These are phyloP conservation scores for Argyresthia goedartella DNA, from an alignment of 2,888 invertebrate species.

Conservation along the genomic window DNA sequence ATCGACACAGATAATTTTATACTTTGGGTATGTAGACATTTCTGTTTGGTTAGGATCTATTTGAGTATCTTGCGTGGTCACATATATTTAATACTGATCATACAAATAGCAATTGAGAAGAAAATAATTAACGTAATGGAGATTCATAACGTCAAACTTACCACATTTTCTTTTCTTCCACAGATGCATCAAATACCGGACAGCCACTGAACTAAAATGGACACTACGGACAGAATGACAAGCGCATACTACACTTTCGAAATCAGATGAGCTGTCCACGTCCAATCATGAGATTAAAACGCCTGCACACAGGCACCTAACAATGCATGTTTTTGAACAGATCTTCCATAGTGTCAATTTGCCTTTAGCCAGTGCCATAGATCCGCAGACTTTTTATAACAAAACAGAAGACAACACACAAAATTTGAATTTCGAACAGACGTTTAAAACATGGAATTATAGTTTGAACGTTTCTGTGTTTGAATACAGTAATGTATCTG, in stretches of 20 bases:
- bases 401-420: slow-evolving; percentile 13
- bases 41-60: too few species aligned
- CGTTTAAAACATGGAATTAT: neutral
- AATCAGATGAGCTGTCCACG: slow-evolving; percentile 48
- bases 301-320: slow-evolving; percentile 23
- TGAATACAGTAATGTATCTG: neutral
- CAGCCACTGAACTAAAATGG: neutral
- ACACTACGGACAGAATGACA: slow-evolving; percentile 26
- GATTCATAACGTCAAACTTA: too few species aligned
- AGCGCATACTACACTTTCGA: slow-evolving; percentile 45
- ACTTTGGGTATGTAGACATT: too few species aligned
- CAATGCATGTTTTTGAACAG: slow-evolving; percentile 46
- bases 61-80: too few species aligned
- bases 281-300: slow-evolving; percentile 39
- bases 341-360: slow-evolving; percentile 15
- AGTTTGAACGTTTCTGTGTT: neutral
- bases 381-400: slow-evolving; percentile 15
- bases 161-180: neutral
- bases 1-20: too few species aligned
- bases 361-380: slow-evolving; percentile 14
- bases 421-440: neutral
- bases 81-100: too few species aligned
- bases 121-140: too few species aligned
- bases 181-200: neutral
- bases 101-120: too few species aligned